phyloP scores from a whole-genome alignment of 2,797 vertebrate genomes.

The Taenioides sp. region DNA sequence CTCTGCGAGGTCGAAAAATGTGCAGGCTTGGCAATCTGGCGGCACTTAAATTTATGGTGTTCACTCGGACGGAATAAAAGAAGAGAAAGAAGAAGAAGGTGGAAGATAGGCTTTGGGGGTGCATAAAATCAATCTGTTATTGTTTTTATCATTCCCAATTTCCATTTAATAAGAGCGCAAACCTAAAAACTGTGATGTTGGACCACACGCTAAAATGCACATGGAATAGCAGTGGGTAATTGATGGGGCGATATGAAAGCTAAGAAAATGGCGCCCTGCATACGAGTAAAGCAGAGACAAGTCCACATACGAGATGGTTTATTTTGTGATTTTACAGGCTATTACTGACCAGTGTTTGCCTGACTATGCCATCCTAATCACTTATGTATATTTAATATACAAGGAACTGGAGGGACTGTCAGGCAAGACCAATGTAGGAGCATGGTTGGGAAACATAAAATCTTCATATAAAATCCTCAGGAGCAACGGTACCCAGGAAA shows the following conservation, averaged over 20 bases:
- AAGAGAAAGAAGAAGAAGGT: conserved; percentile 49
- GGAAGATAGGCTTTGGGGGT: conserved; percentile 44
- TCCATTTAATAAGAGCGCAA: conserved; percentile 41
- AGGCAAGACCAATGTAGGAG: not conserved
- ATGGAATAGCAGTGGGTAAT: conserved; percentile 25
- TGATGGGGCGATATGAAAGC: conserved; percentile 15
- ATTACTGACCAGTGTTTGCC: not conserved
- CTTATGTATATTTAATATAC: no score
- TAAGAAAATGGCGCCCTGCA: conserved; percentile 29
- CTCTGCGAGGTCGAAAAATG: conserved; percentile 56
- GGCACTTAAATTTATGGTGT: conserved; percentile 75
- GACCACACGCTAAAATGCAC: conserved; percentile 29
- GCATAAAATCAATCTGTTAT: conserved; percentile 54
- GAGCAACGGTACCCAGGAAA: no score
- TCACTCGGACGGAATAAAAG: conserved; percentile 75
- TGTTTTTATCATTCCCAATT: conserved; percentile 20
- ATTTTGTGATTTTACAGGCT: conserved; percentile 5
- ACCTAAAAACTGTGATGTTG: conserved; percentile 31
- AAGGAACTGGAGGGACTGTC: no score
- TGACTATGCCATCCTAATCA: no score
- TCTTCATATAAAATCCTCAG: not conserved
- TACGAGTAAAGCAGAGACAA: conserved; percentile 28
- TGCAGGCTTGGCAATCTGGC: conserved; percentile 73
- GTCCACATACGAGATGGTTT: not conserved
- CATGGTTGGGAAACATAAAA: not conserved